Percentiles rank a stretch among this genome's conserved stretches.
Evolutionary conservation across 2,888 invertebrate genomes (phyloP).

Genomic region (Hirtodrosophila duncani): DNA sequence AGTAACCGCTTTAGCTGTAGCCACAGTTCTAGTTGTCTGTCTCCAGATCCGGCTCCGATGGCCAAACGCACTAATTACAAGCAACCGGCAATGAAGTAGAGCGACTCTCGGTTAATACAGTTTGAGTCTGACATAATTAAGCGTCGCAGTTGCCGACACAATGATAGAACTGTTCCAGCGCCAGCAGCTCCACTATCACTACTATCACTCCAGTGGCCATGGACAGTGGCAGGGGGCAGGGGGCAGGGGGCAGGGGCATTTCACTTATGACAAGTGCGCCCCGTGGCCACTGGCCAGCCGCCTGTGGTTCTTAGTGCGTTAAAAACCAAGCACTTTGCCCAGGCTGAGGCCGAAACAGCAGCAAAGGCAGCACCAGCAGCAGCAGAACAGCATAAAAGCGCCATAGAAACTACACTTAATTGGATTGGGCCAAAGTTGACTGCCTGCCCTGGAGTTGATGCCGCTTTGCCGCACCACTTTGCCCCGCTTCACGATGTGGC

Average conservation of each 20-base stretch:
- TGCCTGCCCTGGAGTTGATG: background rate
- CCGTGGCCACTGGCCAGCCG: background rate
- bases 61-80: conserved; percentile 25
- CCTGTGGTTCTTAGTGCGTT: conserved; percentile 11
- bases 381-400: conserved; percentile 35
- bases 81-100: background rate
- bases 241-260: background rate
- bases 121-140: conserved; percentile 45
- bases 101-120: conserved; percentile 22
- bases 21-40: too few relatives aligned
- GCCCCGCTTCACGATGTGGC: too few relatives aligned
- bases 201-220: too few relatives aligned
- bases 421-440: conserved; percentile 34
- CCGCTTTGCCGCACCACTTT: too few relatives aligned
- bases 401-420: conserved; percentile 38
- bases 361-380: too few relatives aligned
- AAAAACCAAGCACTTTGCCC: conserved; percentile 25
- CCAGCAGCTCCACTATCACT: too few relatives aligned
- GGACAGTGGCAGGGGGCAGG: background rate
- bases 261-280: conserved; percentile 41
- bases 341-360: background rate
- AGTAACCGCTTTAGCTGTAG: too few relatives aligned
- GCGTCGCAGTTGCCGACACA: conserved; percentile 3
- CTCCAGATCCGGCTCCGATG: too few relatives aligned
- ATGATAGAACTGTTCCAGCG: too few relatives aligned